These are phyloP conservation scores for Orchesella cincta DNA, from an alignment of 1,140 invertebrate species.

Conservation along the genomic window DNA sequence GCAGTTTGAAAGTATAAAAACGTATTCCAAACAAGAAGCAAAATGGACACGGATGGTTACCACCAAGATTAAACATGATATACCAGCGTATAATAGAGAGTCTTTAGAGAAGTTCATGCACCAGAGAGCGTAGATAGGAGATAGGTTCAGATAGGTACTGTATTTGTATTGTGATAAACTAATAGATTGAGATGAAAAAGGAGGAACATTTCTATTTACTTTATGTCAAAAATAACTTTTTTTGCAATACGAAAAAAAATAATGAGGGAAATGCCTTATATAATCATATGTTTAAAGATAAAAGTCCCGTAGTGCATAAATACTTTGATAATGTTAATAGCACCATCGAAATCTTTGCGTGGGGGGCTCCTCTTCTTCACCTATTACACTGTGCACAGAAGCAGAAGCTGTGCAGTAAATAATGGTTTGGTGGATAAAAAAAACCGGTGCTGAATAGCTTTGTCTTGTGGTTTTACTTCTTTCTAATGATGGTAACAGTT, in stretches of 20 bases:
- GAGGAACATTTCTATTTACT: too few relatives aligned
- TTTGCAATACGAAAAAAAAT: too few relatives aligned
- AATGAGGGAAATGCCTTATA: too few relatives aligned
- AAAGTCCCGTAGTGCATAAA: background rate
- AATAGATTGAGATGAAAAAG: too few relatives aligned
- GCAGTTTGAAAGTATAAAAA: background rate
- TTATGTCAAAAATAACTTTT: too few relatives aligned
- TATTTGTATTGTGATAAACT: too few relatives aligned
- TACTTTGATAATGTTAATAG: background rate
- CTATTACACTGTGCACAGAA: background rate
- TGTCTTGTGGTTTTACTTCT: slow-evolving; percentile 14
- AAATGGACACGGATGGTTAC: background rate
- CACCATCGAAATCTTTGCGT: background rate
- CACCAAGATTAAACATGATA: background rate
- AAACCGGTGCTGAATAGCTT: slow-evolving; percentile 5
- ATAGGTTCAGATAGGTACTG: too few relatives aligned
- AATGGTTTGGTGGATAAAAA: background rate
- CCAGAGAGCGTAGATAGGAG: too few relatives aligned
- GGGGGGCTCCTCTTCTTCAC: background rate
- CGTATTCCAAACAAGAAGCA: background rate
- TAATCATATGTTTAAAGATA: background rate
- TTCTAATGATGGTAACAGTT: slow-evolving; percentile 1
- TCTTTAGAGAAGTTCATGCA: too few relatives aligned
- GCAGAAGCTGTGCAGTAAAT: slow-evolving; percentile 2
- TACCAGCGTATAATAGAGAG: too few relatives aligned